These are phyloP conservation scores for Athene cunicularia DNA, from an alignment of 2,113 vertebrate species.

Conservation along the genomic window DNA sequence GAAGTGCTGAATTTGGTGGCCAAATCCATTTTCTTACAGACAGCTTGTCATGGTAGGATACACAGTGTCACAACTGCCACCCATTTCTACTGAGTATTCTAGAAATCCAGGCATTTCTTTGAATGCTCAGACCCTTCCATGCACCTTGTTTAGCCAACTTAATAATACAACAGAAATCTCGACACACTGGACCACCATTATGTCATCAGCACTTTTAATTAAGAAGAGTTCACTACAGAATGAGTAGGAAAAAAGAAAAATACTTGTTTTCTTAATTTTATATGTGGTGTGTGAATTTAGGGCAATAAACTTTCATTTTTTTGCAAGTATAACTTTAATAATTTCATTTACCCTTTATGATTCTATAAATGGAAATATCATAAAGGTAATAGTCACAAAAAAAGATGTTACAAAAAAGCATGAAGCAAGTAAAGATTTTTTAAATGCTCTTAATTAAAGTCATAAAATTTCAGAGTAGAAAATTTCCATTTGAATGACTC, in stretches of 20 bases:
- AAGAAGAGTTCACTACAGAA: background rate
- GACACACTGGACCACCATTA: background rate
- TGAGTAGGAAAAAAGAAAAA: background rate
- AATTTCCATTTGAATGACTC: constrained; percentile 20
- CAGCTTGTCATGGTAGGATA: background rate
- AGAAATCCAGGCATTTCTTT: background rate
- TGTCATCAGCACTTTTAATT: background rate
- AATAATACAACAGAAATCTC: background rate
- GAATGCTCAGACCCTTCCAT: background rate
- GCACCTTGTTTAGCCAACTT: background rate
- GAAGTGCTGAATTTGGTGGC: background rate
- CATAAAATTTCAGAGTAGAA: background rate
- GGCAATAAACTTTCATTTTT: background rate
- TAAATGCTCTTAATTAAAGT: constrained; percentile 11
- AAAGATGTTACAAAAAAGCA: background rate
- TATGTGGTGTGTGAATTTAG: background rate
- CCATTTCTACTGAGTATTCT: background rate
- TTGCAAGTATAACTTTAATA: background rate
- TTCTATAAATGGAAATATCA: background rate
- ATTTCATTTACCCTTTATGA: background rate
- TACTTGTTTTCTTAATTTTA: background rate
- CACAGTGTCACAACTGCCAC: background rate
- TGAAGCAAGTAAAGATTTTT: background rate
- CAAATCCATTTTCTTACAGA: background rate
- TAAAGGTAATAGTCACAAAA: background rate